Conservation (phyloP, 2,888 invertebrate genomes). For the Cerastis rubricosa region DNA sequence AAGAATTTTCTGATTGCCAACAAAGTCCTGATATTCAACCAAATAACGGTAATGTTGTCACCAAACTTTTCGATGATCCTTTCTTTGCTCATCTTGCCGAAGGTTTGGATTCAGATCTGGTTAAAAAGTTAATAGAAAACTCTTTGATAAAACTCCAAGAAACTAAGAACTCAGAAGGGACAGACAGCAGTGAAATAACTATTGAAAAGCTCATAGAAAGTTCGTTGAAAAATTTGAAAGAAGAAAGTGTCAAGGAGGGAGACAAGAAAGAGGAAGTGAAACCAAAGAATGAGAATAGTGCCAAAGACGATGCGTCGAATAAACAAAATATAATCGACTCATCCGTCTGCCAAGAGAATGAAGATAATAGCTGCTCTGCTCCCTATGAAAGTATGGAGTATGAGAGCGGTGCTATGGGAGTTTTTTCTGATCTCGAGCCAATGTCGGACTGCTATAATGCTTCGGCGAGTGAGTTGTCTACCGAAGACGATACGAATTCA, state of each 20-base stretch:
- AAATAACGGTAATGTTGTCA: slow-evolving; percentile 88
- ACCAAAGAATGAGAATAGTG: slow-evolving; percentile 74
- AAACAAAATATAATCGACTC: slow-evolving; percentile 73
- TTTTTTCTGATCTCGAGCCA: slow-evolving; percentile 89
- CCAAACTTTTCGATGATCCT: slow-evolving; percentile 92
- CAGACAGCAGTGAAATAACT: slow-evolving; percentile 85
- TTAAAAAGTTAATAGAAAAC: slow-evolving; percentile 92
- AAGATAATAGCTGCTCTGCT: slow-evolving; percentile 92
- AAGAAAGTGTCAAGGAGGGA: slow-evolving; percentile 75
- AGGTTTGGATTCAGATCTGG: slow-evolving; percentile 91
- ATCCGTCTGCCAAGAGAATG: slow-evolving; percentile 78
- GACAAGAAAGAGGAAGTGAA: slow-evolving; percentile 67
- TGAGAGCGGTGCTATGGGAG: slow-evolving; percentile 90
- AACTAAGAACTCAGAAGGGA: slow-evolving; percentile 85
- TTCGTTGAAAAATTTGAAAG: slow-evolving; percentile 85
- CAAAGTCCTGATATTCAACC: slow-evolving; percentile 66
- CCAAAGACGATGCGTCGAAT: slow-evolving; percentile 71
- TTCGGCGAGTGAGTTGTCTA: slow-evolving; percentile 92
- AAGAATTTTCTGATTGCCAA: slow-evolving; percentile 69
- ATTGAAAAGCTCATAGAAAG: slow-evolving; percentile 90
- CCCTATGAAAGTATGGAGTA: slow-evolving; percentile 95
- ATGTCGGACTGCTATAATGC: slow-evolving; percentile 94
- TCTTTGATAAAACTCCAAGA: slow-evolving; percentile 91
- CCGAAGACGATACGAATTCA: slow-evolving; percentile 92
- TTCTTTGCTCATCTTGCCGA: slow-evolving; percentile 92